Percentiles rank a stretch among this genome's conserved stretches.
phyloP scores from a whole-genome alignment of 2,888 invertebrate genomes.

The Apeira syringaria region DNA sequence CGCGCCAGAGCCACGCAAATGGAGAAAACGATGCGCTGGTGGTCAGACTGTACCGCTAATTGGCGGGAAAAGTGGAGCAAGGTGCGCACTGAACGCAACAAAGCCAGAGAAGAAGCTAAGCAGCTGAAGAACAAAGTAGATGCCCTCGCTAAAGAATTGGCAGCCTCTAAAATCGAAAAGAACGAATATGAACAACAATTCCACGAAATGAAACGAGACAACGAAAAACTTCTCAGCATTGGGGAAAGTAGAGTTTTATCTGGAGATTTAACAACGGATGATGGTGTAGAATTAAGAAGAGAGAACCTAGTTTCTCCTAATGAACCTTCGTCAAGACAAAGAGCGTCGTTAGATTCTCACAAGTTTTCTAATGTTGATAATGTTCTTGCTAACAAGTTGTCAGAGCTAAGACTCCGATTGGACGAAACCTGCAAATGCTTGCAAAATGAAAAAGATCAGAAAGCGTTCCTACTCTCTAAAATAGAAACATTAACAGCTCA shows the following conservation, averaged over 20 bases:
- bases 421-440: constrained; percentile 69
- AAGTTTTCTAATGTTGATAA: constrained; percentile 75
- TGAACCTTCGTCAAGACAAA: constrained; percentile 58
- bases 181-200: constrained; percentile 91
- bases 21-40: constrained; percentile 99
- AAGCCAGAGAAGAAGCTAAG: constrained; percentile 95
- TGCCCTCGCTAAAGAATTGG: constrained; percentile 88
- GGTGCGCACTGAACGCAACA: constrained; percentile 95
- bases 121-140: constrained; percentile 92
- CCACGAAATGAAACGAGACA: constrained; percentile 89
- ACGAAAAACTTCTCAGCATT: constrained; percentile 88
- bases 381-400: constrained; percentile 66
- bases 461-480: constrained; percentile 65
- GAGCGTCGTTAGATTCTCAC: constrained; percentile 74
- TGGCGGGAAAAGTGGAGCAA: constrained; percentile 98
- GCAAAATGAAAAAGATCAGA: constrained; percentile 72
- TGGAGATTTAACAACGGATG: constrained; percentile 64
- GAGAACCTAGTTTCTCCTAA: constrained; percentile 63
- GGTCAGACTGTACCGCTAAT: constrained; percentile 99
- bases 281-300: constrained; percentile 68
- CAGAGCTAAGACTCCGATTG: constrained; percentile 61
- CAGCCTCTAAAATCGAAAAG: constrained; percentile 89
- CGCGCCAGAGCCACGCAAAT: constrained; percentile 97
- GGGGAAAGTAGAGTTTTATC: constrained; percentile 72
- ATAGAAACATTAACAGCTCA: constrained; percentile 67